Base-by-base conservation (phyloP, 2,888 invertebrate species). In the Archips crataeganus region DNA sequence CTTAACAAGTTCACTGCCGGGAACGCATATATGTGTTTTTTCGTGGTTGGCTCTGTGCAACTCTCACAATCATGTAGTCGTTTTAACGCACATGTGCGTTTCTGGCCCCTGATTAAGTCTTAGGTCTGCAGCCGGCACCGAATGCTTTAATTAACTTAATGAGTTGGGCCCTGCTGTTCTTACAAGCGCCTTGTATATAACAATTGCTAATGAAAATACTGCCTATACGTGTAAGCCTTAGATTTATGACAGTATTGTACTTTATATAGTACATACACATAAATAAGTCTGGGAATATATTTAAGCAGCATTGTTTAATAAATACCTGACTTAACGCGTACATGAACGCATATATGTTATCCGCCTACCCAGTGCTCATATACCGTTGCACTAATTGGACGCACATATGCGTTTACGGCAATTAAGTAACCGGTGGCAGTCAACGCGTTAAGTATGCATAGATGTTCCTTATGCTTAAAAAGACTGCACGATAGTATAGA, bases 401-500 rank as follows among this genome's bases (percentile, higher is more conserved):
- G 57, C 57, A 13, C 32, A 34, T 59, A 34, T 32, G 34, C 57
- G 57, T 59, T 59, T 32, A 0, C 13, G 32, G 57, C 11, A 6
- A 9, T 3, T 54, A 23, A 23, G 51, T 5, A 8, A 23, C 15
- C 9, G 57, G 32, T 23, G 23, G 11, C 3, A 8, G 11, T 39
- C 39, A 39, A 39, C 39, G 39, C 34, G 15, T 13, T 54, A 47
- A 47, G 47, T 34, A 47, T 67, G n/a, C 36, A 60, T 69, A 62
- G 5, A 39, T 45, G 32, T 47, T 57, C 34, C 15, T 59, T 64
- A 47, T 36, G 70, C 64, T 70, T 64, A 64, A 64, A 23, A 70
- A 70, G 70, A 70, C 70, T 70, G 70, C 59, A n/a, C 47, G 57
- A 23, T 49, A 36, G 34, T 62, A 39, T 70, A 69, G 6, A 36